Evolutionary conservation across 2,113 vertebrate species (phyloP).

Genomic region (Xerus inauris): DNA sequence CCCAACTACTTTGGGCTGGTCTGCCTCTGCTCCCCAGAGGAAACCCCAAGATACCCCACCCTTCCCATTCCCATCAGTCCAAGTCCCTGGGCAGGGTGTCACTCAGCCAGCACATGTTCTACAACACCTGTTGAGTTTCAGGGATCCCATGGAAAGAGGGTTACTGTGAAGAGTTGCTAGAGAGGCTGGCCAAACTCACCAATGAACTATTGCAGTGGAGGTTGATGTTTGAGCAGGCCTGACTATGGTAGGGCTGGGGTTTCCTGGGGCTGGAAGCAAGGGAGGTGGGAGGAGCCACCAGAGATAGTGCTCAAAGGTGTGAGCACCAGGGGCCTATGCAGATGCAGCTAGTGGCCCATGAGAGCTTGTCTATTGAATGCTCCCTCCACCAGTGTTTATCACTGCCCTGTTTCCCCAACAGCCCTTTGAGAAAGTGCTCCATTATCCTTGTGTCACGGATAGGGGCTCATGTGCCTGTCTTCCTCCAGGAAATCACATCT

Average conservation of each 20-base stretch:
- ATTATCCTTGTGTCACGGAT: background rate
- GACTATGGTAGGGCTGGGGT: background rate
- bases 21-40: background rate
- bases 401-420: background rate
- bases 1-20: too few relatives aligned
- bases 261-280: background rate
- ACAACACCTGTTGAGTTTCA: background rate
- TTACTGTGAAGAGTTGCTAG: background rate
- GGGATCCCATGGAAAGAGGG: background rate
- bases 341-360: background rate
- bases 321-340: too few relatives aligned
- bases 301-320: background rate
- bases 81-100: too few relatives aligned
- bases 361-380: rapidly evolving
- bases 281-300: background rate
- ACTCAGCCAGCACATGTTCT: background rate
- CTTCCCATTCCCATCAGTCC: background rate
- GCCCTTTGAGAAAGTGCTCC: background rate
- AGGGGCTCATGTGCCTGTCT: background rate
- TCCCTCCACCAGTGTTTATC: background rate
- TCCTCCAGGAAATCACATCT: background rate
- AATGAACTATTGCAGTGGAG: background rate
- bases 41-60: background rate
- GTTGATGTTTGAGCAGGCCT: background rate
- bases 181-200: background rate